These are phyloP conservation scores for Lynx canadensis DNA, from an alignment of 2,113 vertebrate species.

Conservation along the genomic window DNA sequence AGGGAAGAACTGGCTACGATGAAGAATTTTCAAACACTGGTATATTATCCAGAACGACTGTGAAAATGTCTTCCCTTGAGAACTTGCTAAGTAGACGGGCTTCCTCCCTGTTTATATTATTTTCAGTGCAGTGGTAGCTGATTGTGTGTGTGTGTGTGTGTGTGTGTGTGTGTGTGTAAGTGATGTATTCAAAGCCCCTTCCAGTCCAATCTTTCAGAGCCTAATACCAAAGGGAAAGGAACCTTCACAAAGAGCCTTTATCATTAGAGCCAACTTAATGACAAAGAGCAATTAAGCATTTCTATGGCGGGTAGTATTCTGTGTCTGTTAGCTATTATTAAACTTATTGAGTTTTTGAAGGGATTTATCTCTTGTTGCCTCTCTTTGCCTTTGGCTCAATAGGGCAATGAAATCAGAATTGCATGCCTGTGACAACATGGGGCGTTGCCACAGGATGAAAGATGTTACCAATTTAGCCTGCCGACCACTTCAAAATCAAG, in stretches of 20 bases:
- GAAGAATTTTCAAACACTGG: background rate
- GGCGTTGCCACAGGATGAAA: conserved; percentile 76
- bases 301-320: conserved; percentile 66
- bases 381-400: conserved; percentile 78
- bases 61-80: conserved; percentile 45
- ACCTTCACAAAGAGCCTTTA: conserved; percentile 50
- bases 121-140: background rate
- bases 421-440: conserved; percentile 68
- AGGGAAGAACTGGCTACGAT: background rate
- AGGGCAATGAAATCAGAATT: conserved; percentile 77
- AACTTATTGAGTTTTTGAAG: conserved; percentile 77
- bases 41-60: background rate
- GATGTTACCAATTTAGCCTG: conserved; percentile 77
- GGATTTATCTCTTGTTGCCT: conserved; percentile 77
- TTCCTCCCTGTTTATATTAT: background rate
- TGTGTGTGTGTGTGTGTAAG: background rate
- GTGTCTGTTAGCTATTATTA: conserved; percentile 77
- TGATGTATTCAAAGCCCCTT: background rate
- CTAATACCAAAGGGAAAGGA: conserved; percentile 47
- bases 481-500: conserved; percentile 76
- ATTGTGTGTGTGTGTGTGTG: background rate
- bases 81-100: background rate
- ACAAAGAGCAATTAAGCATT: conserved; percentile 73
- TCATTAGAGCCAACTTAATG: conserved; percentile 61
- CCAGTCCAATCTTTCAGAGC: background rate